Percentiles rank a stretch among this genome's conserved stretches.
Evolutionary conservation across 1,140 invertebrate genomes (phyloP).

Genomic region (Heliconius hewitsoni): DNA sequence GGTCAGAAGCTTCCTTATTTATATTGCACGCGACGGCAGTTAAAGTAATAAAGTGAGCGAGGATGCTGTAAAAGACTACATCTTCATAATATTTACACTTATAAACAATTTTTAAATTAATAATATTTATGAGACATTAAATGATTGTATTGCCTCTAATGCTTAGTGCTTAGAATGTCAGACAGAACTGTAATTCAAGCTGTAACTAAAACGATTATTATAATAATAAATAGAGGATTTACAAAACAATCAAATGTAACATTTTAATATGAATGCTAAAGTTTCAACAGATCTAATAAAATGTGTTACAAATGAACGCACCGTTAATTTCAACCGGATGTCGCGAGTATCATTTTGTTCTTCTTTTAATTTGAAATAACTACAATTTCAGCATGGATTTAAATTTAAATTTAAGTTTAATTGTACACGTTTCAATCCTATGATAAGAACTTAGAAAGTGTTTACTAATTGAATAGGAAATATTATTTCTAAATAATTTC

Average conservation of each 20-base stretch:
- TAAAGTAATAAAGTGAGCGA: slow-evolving; percentile 45
- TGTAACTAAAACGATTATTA: not conserved
- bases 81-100: slow-evolving; percentile 27
- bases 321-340: slow-evolving; percentile 29
- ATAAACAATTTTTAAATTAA: not conserved
- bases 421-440: not conserved
- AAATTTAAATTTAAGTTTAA: slow-evolving; percentile 7
- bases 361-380: slow-evolving; percentile 8
- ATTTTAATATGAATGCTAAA: not conserved
- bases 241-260: not conserved
- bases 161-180: not conserved
- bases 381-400: not conserved
- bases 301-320: slow-evolving; percentile 23
- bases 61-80: slow-evolving; percentile 26
- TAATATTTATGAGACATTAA: not conserved
- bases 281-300: slow-evolving; percentile 8
- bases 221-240: not conserved
- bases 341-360: slow-evolving; percentile 19
- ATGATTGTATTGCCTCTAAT: not conserved
- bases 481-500: no score
- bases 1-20: slow-evolving; percentile 64
- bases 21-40: slow-evolving; percentile 39
- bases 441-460: no score
- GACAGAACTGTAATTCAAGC: not conserved
- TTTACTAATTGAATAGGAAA: no score